Evolutionary conservation across 2,797 vertebrate genomes (phyloP).

Genomic region (Meriones psammophilus): DNA sequence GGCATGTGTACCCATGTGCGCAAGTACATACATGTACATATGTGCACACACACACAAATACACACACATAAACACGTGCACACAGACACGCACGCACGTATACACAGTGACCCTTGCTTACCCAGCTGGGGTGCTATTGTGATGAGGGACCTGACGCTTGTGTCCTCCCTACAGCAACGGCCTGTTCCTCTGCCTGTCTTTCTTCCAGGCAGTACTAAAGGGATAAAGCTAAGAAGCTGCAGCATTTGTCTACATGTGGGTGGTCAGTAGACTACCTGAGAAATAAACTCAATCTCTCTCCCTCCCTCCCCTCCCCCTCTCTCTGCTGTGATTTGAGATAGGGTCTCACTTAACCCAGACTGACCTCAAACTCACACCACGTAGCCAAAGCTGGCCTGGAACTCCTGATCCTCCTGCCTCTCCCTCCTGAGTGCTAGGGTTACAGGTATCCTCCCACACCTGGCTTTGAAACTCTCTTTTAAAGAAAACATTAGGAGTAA

Average conservation of each 20-base stretch:
- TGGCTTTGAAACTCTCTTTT: background rate
- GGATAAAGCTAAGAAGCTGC: background rate
- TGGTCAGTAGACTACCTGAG: background rate
- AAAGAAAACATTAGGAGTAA: background rate
- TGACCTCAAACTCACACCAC: background rate
- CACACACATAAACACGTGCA: background rate
- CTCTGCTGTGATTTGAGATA: background rate
- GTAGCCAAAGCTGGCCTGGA: background rate
- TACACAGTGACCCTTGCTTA: constrained; percentile 87
- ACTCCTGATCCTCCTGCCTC: background rate
- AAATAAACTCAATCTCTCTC: background rate
- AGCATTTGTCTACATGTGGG: background rate
- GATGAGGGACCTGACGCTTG: background rate
- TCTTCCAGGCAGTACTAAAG: background rate
- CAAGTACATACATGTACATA: background rate
- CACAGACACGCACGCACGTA: background rate
- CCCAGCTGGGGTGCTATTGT: constrained; percentile 82
- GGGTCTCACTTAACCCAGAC: background rate
- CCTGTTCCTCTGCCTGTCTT: background rate
- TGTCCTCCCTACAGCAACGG: constrained; percentile 30
- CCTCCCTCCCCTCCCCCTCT: too few relatives aligned
- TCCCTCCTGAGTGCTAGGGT: background rate
- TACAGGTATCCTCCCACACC: background rate
- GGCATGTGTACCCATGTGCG: too few relatives aligned
- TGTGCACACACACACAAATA: background rate